These are phyloP conservation scores for Corapipo altera DNA, from an alignment of 2,113 vertebrate species.

Conservation along the genomic window DNA sequence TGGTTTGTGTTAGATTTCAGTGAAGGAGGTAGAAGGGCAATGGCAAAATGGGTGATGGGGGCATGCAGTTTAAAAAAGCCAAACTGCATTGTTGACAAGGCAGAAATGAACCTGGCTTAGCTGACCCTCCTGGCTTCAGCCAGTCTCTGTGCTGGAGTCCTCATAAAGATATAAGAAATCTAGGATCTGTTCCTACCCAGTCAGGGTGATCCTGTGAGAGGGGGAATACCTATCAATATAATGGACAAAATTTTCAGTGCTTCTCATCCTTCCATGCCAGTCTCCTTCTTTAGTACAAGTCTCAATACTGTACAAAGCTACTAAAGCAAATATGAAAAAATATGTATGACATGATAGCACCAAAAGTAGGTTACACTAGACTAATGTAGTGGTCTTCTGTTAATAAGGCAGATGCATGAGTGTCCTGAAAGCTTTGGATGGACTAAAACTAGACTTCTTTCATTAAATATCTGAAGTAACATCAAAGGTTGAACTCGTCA, in stretches of 20 bases:
- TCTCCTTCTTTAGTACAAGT: background rate
- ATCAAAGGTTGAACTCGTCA: background rate
- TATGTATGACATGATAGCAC: rapidly evolving
- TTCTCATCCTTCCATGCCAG: background rate
- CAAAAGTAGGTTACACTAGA: background rate
- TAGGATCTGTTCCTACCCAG: background rate
- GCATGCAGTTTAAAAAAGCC: background rate
- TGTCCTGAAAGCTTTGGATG: background rate
- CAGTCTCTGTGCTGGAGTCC: background rate
- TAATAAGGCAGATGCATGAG: background rate
- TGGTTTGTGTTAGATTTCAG: background rate
- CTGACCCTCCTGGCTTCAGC: background rate
- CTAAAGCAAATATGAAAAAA: background rate
- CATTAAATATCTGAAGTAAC: background rate
- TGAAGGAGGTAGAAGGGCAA: background rate
- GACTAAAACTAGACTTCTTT: background rate
- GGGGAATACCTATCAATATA: background rate
- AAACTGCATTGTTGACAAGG: background rate
- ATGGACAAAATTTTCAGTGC: background rate
- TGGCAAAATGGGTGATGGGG: background rate
- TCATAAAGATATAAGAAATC: background rate
- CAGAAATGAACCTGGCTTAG: rapidly evolving
- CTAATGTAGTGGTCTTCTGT: background rate
- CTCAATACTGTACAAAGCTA: background rate
- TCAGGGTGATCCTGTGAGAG: background rate